Evolutionary conservation across 1,140 invertebrate genomes (phyloP), one percentile per base, ranked within the genome.

Genomic region (Drosophila cardini): DNA sequence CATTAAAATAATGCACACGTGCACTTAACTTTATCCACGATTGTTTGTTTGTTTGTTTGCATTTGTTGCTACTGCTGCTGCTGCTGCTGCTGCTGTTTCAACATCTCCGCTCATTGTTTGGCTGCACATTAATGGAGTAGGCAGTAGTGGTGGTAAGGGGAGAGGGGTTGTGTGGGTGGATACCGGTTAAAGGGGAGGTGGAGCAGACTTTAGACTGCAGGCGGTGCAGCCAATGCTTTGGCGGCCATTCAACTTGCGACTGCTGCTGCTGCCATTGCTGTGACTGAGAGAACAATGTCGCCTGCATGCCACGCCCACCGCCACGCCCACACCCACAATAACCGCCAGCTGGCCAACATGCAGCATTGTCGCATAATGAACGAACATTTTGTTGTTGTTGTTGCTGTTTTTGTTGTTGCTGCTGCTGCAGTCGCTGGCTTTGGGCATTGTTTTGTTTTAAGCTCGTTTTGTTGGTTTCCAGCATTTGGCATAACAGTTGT

Each of bases 1-100:
- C 85, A 90, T 90, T 90, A 90, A 90, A 90, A 90, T 90, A 90
- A 90, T 90, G 85, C 86, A 90, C 85, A 90, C 85, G 85, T 90
- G 85, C 86, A 85, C 85, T 90, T 90, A 90, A 90, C 85, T 90
- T 90, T 90, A 90, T 90, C 86, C 86, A 82, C 85, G 78, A 90
- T 71, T 87, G 74, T 82, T 75, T 87, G 78, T 86, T 82, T 55
- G 43, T 52, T 40, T 77, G 56, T 50, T 69, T 81, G 78, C 67
- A 56, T 72, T 64, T 79, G 64, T 55, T 69, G 40, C 40, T 57
- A 43, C 42, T 53, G 10, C 57, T 58, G 48, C 48, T 71, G 42
- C 52, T 45, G 46, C 43, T 42, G n/a, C 43, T 60, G 56, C 52
- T 65, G 58, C 62, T 62, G 64, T 58, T 42, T 32, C 40, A 36